Percentiles rank a stretch among this genome's conserved stretches.
phyloP scores from a whole-genome alignment of 2,888 invertebrate species.

The Chalcosyrphus nemorum region DNA sequence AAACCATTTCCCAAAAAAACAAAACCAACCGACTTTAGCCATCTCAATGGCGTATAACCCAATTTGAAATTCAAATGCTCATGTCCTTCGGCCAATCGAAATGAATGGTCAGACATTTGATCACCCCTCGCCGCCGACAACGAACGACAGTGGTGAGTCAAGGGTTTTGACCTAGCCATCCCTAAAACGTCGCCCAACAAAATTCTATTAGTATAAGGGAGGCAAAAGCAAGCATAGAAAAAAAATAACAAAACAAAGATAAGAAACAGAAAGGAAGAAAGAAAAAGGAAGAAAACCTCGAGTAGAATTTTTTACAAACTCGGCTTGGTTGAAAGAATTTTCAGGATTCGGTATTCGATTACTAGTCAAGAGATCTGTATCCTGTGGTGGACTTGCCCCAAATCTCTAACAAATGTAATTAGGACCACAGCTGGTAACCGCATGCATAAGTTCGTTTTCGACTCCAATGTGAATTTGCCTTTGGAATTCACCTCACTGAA shows the following conservation, averaged over 20 bases:
- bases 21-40: conserved; percentile 21
- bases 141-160: conserved; percentile 40
- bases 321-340: conserved; percentile 37
- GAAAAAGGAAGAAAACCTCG: conserved; percentile 19
- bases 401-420: conserved; percentile 71
- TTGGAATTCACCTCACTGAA: conserved; percentile 57
- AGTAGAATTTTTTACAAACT: conserved; percentile 42
- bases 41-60: conserved; percentile 53
- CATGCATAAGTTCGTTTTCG: conserved; percentile 53
- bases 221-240: not conserved
- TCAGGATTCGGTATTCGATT: conserved; percentile 64
- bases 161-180: conserved; percentile 62
- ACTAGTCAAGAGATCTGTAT: conserved; percentile 59
- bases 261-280: conserved; percentile 10
- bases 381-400: conserved; percentile 62
- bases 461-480: conserved; percentile 61
- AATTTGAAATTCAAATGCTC: conserved; percentile 68
- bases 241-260: not conserved
- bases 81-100: conserved; percentile 58
- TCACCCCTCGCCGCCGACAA: not conserved
- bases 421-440: conserved; percentile 64
- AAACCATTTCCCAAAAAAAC: conserved; percentile 23
- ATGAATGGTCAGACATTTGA: conserved; percentile 53
- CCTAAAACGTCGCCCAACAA: conserved; percentile 20
- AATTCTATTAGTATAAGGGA: conserved; percentile 49